Percentiles rank a stretch among this genome's conserved stretches.
phyloP scores from a whole-genome alignment of 2,888 invertebrate species.

The Steinernema hermaphroditum region DNA sequence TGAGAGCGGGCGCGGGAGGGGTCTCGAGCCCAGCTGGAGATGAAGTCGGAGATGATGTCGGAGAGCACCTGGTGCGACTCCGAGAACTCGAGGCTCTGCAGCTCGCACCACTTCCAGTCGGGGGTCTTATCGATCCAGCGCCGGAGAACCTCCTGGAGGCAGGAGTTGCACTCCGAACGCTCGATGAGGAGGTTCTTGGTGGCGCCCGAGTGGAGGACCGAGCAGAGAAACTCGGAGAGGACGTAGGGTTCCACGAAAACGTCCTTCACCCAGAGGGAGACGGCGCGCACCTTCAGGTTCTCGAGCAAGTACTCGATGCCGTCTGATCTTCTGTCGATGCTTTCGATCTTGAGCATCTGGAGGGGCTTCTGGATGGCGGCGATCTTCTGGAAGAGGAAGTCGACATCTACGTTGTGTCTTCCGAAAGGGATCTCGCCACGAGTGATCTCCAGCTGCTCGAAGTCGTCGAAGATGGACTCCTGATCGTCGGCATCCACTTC shows the following conservation, averaged over 20 bases:
- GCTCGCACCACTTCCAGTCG: neutral
- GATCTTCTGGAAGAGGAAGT: neutral
- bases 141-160: neutral
- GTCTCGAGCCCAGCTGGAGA: neutral
- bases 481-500: neutral
- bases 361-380: neutral
- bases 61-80: neutral
- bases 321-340: neutral
- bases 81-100: neutral
- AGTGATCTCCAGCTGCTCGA: constrained; percentile 8
- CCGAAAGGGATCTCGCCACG: neutral
- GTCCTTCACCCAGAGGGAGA: neutral
- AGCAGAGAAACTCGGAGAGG: neutral
- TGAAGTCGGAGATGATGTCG: neutral
- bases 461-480: neutral
- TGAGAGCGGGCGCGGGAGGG: neutral
- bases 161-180: neutral
- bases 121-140: neutral
- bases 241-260: neutral
- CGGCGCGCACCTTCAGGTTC: neutral
- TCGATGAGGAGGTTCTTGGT: neutral
- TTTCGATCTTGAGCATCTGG: neutral
- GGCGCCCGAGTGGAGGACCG: neutral
- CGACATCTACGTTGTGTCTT: neutral
- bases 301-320: neutral